A percentile compares a stretch with the other conserved stretches of the same genome.
Evolutionary conservation across 2,797 vertebrate genomes (phyloP).

Genomic region (Botia almorhae): DNA sequence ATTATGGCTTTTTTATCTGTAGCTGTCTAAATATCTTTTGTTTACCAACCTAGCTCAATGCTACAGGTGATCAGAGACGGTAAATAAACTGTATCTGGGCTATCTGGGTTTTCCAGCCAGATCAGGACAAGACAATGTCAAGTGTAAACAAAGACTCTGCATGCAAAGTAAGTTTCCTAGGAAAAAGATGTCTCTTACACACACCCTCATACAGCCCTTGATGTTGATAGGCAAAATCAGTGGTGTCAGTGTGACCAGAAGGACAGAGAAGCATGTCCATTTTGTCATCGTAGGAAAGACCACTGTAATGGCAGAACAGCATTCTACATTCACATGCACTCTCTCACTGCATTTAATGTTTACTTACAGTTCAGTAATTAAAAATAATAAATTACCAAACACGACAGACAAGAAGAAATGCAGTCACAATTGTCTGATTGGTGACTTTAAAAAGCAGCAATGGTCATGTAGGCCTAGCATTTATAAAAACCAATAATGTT

Average conservation of each 20-base stretch:
- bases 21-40: conserved; percentile 14
- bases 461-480: too few species aligned
- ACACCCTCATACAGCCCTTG: conserved; percentile 1
- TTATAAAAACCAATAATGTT: too few species aligned
- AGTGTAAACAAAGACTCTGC: conserved; percentile 14
- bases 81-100: conserved; percentile 3
- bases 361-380: background rate
- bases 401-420: background rate
- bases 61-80: conserved; percentile 14
- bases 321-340: background rate
- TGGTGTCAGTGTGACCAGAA: conserved; percentile 1
- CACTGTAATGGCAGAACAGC: background rate
- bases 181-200: conserved; percentile 5
- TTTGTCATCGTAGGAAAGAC: background rate
- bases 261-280: background rate
- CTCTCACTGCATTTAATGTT: background rate
- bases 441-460: background rate
- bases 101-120: conserved; percentile 15
- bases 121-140: conserved; percentile 1
- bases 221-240: conserved; percentile 2
- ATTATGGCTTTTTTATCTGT: conserved; percentile 38
- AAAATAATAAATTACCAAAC: background rate
- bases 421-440: background rate
- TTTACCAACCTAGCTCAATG: conserved; percentile 1
- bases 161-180: background rate